A percentile compares a stretch with the other conserved stretches of the same genome.
Evolutionary conservation across 2,888 invertebrate genomes (phyloP).

Genomic region (Cataglyphis albicans): DNA sequence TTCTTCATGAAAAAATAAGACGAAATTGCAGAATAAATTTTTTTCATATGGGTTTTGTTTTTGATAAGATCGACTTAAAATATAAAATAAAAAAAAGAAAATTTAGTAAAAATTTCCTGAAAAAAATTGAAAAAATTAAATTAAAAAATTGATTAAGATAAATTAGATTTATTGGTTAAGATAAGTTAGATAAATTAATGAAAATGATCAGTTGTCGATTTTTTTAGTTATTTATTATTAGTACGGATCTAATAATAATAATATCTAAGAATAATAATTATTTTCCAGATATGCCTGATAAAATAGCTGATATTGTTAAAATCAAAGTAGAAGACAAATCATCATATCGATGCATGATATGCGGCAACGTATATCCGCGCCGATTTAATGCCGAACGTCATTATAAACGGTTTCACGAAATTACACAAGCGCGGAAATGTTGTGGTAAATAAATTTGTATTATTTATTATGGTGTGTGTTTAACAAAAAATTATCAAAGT

Average conservation of each 20-base stretch:
- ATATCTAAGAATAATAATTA: neutral
- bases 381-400: slow-evolving; percentile 76
- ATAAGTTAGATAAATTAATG: no score
- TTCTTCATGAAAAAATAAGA: no score
- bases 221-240: neutral
- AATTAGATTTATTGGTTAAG: no score
- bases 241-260: neutral
- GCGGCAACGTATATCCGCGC: slow-evolving; percentile 72
- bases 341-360: slow-evolving; percentile 67
- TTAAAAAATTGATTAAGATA: no score
- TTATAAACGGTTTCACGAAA: slow-evolving; percentile 73
- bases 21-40: no score
- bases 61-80: no score
- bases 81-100: no score
- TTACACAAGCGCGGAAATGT: neutral
- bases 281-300: neutral
- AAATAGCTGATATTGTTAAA: neutral
- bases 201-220: neutral
- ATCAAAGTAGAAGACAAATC: no score
- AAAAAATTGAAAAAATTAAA: no score
- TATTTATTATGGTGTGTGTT: neutral
- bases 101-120: no score
- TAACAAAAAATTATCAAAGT: neutral
- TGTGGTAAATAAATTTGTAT: slow-evolving; percentile 72
- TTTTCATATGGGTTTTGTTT: no score